These are phyloP conservation scores for Hydrolagus affinis DNA, from an alignment of 2,113 vertebrate genomes.

Conservation along the genomic window DNA sequence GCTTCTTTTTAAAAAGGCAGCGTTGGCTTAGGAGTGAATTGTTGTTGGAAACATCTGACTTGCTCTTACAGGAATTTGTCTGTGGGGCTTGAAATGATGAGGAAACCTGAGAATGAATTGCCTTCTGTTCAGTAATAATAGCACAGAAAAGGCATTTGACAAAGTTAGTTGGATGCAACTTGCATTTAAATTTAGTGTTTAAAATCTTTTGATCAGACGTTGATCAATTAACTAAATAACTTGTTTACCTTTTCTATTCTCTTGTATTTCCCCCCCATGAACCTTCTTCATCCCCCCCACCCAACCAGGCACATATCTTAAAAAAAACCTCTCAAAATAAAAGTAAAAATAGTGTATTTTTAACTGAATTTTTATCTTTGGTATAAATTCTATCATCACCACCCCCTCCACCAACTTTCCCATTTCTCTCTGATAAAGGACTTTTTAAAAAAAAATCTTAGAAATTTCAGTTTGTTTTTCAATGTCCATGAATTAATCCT, in stretches of 20 bases:
- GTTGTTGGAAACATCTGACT: conserved; percentile 12
- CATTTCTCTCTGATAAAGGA: background rate
- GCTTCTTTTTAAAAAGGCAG: background rate
- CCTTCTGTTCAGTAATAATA: background rate
- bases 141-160: background rate
- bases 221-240: too few relatives aligned
- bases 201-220: background rate
- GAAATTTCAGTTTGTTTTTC: background rate
- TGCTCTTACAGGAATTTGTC: conserved; percentile 11
- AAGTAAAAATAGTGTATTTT: too few relatives aligned
- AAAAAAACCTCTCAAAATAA: too few relatives aligned
- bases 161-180: background rate
- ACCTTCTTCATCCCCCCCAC: too few relatives aligned
- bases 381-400: too few relatives aligned
- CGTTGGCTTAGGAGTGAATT: background rate
- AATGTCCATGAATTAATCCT: background rate
- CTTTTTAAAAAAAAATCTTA: background rate
- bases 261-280: too few relatives aligned
- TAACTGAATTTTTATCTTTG: too few relatives aligned
- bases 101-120: background rate
- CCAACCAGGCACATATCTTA: too few relatives aligned
- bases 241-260: too few relatives aligned
- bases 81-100: background rate
- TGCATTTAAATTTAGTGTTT: background rate
- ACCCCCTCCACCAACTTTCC: background rate